Base-by-base conservation (phyloP, 2,797 vertebrate species). In the Ambastaia sidthimunki region DNA sequence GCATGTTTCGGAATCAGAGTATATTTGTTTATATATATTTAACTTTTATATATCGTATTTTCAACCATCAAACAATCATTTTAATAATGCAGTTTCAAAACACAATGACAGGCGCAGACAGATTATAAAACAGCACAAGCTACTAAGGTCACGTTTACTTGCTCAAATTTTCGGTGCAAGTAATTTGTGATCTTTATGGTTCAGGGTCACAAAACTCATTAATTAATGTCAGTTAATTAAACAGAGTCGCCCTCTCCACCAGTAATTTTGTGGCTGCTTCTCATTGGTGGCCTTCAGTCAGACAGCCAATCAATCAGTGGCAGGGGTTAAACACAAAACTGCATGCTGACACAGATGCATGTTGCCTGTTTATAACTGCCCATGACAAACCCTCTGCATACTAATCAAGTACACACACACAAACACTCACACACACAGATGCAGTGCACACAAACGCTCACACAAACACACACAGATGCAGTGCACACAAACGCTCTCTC, bases 221-320 rank as follows among this genome's bases (percentile, higher is more conserved):
- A 79, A 84, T 84, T 76, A 63, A 74, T 76, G 44, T 69, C 47
- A 63, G 47, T 57, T 41, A 76, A 79, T 73, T 69, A 69, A 79
- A 73, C 31, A 3, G 66, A 75, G 62, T 75, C 60, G 63, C 31
- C 31, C 31, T 31, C 31, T 31, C 31, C 31, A 31, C 78, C 54
- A 57, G 76, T 60, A 41, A 52, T 47, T 54, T 12, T 57, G 62
- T 68, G 19, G 21, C 25, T 60, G 71, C 28, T 52, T 63, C 69
- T 68, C 74, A 66, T 62, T 70, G 71, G 69, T 80, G 73, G 72
- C 68, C 4, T 82, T 82, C 67, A 50, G 55, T 75, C 31, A 28
- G 65, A 52, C 7, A 37, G 65, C 50, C 71, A 63, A 80, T 79
- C 62, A 82, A 80, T 25, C 1, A 16, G 13, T 12, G 37, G 71